Conservation (phyloP, 35 echinoderm and acorn worm species). For the Apostichopus parvimensis region DNA sequence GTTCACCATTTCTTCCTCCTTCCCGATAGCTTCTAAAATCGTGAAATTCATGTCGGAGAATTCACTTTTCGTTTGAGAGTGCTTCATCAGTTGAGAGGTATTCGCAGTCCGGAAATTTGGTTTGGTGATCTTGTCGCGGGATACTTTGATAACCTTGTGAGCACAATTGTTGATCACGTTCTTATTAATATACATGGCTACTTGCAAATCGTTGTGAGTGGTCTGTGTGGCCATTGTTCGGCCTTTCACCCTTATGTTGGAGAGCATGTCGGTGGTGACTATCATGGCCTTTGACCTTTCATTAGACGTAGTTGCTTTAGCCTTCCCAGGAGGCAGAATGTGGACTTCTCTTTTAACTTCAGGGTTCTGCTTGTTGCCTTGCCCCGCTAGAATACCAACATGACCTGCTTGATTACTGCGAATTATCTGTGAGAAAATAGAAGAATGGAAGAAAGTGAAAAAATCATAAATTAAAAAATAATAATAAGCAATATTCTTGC, state of each 20-base stretch:
- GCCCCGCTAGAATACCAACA: not conserved
- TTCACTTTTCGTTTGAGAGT: not conserved
- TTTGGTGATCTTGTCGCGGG: not conserved
- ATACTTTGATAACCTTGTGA: not conserved
- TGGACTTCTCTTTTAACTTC: not conserved
- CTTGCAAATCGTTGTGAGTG: not conserved
- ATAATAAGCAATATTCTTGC: no score
- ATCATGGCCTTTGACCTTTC: not conserved
- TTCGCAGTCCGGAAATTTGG: not conserved
- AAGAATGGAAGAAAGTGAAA: not conserved
- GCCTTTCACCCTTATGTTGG: not conserved
- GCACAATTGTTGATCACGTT: not conserved
- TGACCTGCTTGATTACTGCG: not conserved
- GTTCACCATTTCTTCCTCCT: not conserved
- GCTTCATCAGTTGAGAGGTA: not conserved
- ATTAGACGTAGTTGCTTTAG: not conserved
- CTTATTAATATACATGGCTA: not conserved
- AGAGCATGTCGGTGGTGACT: not conserved
- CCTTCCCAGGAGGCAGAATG: not conserved
- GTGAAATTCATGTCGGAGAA: not conserved
- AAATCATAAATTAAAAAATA: no score
- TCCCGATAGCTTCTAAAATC: not conserved
- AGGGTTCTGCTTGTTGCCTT: not conserved
- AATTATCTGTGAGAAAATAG: not conserved
- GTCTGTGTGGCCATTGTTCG: not conserved